Percentiles rank a stretch among this genome's conserved stretches.
Evolutionary conservation across 2,888 invertebrate genomes (phyloP).

Genomic region (Linyphia triangularis): DNA sequence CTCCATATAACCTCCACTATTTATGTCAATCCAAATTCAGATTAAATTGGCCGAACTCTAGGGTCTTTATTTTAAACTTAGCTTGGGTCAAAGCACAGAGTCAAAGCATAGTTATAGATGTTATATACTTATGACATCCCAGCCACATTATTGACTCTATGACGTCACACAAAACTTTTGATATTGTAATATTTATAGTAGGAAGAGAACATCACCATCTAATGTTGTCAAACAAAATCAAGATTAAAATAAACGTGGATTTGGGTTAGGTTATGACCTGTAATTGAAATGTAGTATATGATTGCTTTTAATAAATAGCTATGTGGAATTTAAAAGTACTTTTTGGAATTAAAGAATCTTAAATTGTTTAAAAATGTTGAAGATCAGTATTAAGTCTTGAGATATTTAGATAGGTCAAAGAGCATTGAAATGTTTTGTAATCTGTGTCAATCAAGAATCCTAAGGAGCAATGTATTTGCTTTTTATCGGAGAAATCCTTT

Average conservation of each 20-base stretch:
- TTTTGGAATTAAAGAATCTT: background rate
- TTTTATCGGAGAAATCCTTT: background rate
- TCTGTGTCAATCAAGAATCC: background rate
- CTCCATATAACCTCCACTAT: too few species aligned
- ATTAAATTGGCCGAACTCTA: too few species aligned
- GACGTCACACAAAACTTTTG: too few species aligned
- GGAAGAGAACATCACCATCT: conserved; percentile 6
- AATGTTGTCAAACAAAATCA: conserved; percentile 33
- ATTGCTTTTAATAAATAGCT: background rate
- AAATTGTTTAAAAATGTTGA: background rate
- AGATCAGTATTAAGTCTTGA: background rate
- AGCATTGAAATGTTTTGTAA: conserved; percentile 12
- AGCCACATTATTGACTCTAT: too few species aligned
- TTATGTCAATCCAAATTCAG: too few species aligned
- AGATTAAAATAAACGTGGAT: conserved; percentile 24
- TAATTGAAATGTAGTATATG: background rate
- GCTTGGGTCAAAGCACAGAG: too few species aligned
- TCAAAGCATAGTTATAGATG: too few species aligned
- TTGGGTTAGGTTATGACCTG: background rate
- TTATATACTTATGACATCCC: too few species aligned
- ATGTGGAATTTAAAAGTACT: background rate
- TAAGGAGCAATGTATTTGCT: background rate
- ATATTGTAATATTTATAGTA: too few species aligned
- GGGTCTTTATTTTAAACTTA: too few species aligned
- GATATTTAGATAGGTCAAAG: background rate